Percentiles rank a stretch among this genome's conserved stretches.
Evolutionary conservation across 2,797 vertebrate species (phyloP).

Genomic region (Lepilemur ruficaudatus): DNA sequence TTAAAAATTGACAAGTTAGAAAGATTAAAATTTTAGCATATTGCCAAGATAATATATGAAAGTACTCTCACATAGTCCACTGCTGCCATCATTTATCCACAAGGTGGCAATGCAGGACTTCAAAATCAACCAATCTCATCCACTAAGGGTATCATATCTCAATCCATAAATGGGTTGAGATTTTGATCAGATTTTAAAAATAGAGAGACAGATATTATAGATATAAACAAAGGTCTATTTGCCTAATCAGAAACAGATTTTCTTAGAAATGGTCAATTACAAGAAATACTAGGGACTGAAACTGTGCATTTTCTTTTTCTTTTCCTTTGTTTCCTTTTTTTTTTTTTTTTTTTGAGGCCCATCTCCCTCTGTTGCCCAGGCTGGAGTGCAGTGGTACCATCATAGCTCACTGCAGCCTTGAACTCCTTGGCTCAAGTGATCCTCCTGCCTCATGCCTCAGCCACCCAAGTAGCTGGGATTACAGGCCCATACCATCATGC

Average conservation of each 20-base stretch:
- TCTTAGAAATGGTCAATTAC: not conserved
- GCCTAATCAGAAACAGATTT: not conserved
- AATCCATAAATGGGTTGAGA: not conserved
- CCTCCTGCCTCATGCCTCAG: no score
- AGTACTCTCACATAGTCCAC: not conserved
- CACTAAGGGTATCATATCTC: not conserved
- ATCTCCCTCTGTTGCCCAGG: no score
- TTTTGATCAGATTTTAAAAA: not conserved
- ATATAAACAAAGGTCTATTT: not conserved
- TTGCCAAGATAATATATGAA: not conserved
- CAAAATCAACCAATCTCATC: not conserved
- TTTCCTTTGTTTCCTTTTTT: not conserved
- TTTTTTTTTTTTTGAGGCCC: no score
- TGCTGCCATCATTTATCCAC: constrained; percentile 53
- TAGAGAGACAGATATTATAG: not conserved
- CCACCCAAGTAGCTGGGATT: no score
- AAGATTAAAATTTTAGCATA: not conserved
- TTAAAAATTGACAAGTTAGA: not conserved
- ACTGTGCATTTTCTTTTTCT: not conserved
- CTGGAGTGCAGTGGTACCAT: no score
- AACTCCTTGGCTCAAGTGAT: no score
- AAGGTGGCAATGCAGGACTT: constrained; percentile 76
- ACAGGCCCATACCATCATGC: no score
- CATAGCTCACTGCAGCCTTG: no score
- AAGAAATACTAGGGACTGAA: not conserved